Conservation (phyloP, 2,113 vertebrate genomes). For the Oxyura jamaicensis region DNA sequence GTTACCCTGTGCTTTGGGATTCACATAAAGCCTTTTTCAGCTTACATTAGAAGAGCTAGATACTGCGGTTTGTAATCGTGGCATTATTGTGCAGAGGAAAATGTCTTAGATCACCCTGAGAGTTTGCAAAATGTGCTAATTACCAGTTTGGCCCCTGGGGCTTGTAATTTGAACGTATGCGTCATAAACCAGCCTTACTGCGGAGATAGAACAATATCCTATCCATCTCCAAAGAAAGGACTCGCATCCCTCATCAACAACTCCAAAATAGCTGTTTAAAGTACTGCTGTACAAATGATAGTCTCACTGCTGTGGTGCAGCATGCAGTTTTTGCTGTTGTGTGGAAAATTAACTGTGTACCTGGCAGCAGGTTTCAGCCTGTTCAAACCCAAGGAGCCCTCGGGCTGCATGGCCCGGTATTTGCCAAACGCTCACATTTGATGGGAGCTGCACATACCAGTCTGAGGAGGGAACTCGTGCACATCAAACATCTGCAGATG, state of each 20-base stretch:
- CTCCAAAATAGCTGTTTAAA: not conserved
- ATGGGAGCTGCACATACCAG: not conserved
- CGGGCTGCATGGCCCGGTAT: not conserved
- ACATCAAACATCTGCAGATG: rapidly evolving
- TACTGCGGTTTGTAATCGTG: not conserved
- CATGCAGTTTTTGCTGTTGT: not conserved
- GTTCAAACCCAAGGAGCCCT: not conserved
- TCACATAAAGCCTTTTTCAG: not conserved
- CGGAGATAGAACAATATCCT: not conserved
- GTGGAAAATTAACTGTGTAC: not conserved
- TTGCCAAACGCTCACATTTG: not conserved
- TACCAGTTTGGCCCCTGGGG: not conserved
- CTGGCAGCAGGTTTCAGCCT: not conserved
- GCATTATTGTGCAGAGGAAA: not conserved
- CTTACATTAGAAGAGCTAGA: not conserved
- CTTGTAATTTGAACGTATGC: not conserved
- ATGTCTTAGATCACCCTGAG: not conserved
- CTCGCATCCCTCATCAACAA: not conserved
- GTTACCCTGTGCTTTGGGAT: not conserved
- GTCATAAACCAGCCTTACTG: not conserved
- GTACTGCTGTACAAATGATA: rapidly evolving
- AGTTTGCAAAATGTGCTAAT: not conserved
- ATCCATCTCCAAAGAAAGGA: not conserved
- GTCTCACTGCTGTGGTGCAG: not conserved
- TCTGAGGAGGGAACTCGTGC: not conserved